Conservation (phyloP, 2,888 invertebrate species). For the Lithodes maja region DNA sequence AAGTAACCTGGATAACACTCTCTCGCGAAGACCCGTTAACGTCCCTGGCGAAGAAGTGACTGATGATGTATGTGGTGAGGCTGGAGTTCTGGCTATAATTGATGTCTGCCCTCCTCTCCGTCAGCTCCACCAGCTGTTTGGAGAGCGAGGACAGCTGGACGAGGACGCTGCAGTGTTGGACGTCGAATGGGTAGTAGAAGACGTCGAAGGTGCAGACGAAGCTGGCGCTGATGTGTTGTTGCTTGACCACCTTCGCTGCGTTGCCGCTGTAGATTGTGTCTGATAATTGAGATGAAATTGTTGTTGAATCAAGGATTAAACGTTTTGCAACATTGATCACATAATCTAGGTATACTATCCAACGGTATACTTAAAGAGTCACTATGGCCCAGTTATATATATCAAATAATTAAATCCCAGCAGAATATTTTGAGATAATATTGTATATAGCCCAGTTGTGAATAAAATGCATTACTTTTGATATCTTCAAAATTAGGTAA, state of each 20-base stretch:
- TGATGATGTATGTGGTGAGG: conserved; percentile 24
- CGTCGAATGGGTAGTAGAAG: conserved; percentile 60
- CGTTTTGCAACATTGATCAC: too few relatives aligned
- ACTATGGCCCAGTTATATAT: too few relatives aligned
- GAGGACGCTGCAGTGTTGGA: conserved; percentile 34
- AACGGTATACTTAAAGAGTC: too few relatives aligned
- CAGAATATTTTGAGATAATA: too few relatives aligned
- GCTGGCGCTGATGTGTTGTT: conserved; percentile 46
- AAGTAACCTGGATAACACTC: conserved; percentile 18
- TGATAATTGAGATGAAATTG: neutral
- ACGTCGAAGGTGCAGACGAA: conserved; percentile 56
- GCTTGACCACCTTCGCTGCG: conserved; percentile 30
- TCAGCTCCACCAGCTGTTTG: conserved; percentile 31
- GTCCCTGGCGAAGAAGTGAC: conserved; percentile 27
- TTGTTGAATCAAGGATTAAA: too few relatives aligned
- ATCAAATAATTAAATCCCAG: too few relatives aligned
- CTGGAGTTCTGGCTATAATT: neutral
- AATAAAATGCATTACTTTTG: too few relatives aligned
- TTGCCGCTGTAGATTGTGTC: conserved; percentile 42
- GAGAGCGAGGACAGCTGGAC: conserved; percentile 33
- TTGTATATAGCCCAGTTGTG: too few relatives aligned
- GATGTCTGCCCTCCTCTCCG: neutral
- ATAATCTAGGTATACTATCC: too few relatives aligned
- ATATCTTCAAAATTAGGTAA: too few relatives aligned
- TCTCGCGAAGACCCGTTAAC: neutral